Base-by-base conservation (phyloP, 2,888 invertebrate genomes). In the Brachynemurus nebulosus region DNA sequence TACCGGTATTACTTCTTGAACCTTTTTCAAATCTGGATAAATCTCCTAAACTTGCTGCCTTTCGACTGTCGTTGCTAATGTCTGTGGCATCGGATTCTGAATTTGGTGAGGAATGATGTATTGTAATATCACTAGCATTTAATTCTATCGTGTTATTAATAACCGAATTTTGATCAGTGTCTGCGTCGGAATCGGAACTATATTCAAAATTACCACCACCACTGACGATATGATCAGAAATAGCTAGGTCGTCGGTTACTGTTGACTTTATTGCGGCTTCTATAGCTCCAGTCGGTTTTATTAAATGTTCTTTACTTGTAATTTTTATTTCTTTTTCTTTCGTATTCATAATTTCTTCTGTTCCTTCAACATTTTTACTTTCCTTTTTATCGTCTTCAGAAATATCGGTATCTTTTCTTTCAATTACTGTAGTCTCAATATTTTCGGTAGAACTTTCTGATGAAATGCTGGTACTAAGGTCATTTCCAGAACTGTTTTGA, bases 21-120 rank as follows among this genome's bases (percentile, higher is more conserved):
- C 66, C 68, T 30, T 67, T 64, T 44, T 72, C 69, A 48, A 85
- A 78, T 57, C 78, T 76, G 0, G 84, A 83, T 40, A 86, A 64
- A 61, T 86, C 86, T 1, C 85, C 86, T 2, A 86, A 68, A 27
- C 85, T 86, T 1, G 85, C 80, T 2, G 86, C 84, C 64, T 80
- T 82, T 14, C 85, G 66, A 45, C 68, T 70, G 56, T 76, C 76
- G 50, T 78, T 77, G 40, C 76, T 74, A 1, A 63, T 63, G 48
- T 72, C 72, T 45, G 66, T 60, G 44, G 66, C 62, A 1, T 71
- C 70, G 8, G 66, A 60, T 51, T 72, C 68, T 44, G 74, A 74
- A 36, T 70, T 64, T 36, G 64, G 64, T 30, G 78, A 76, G 9
- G 76, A 75, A 57, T 80, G 79, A 55, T 83, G 82, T 33, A 82